These are phyloP conservation scores for Anabas testudineus DNA, from an alignment of 2,797 vertebrate genomes.

Conservation along the genomic window DNA sequence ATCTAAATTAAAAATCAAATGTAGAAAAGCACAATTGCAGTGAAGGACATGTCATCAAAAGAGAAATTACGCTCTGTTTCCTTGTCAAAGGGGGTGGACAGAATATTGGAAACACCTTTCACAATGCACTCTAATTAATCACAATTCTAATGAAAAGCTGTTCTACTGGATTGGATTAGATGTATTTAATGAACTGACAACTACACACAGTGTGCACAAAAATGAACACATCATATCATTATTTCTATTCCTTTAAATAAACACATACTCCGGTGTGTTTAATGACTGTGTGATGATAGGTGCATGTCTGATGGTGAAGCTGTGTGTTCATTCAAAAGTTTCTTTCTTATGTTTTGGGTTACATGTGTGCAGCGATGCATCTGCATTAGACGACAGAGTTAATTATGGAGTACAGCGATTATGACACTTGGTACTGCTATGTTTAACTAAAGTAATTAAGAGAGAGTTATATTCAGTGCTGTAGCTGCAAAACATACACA, in stretches of 20 bases:
- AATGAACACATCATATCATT: no score
- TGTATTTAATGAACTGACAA: neutral
- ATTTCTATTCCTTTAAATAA: no score
- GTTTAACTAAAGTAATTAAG: constrained; percentile 65
- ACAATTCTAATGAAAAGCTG: neutral
- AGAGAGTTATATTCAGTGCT: constrained; percentile 1
- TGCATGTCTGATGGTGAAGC: constrained; percentile 2
- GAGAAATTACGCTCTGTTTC: no score
- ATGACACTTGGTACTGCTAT: constrained; percentile 43
- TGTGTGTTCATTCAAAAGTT: constrained; percentile 3
- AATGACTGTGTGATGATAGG: neutral
- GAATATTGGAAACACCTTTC: constrained; percentile 4
- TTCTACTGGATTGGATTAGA: neutral
- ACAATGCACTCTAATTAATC: neutral
- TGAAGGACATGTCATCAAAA: no score
- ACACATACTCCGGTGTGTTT: no score
- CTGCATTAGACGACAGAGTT: constrained; percentile 15
- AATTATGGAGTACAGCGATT: constrained; percentile 44
- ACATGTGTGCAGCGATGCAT: constrained; percentile 15
- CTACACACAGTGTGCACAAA: no score
- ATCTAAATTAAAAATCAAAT: no score
- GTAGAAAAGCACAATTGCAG: no score
- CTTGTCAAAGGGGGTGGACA: neutral
- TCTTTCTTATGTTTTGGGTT: neutral
- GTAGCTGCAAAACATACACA: constrained; percentile 24